These are phyloP conservation scores for Glossophaga mutica DNA, from an alignment of 2,797 vertebrate genomes.

Conservation along the genomic window DNA sequence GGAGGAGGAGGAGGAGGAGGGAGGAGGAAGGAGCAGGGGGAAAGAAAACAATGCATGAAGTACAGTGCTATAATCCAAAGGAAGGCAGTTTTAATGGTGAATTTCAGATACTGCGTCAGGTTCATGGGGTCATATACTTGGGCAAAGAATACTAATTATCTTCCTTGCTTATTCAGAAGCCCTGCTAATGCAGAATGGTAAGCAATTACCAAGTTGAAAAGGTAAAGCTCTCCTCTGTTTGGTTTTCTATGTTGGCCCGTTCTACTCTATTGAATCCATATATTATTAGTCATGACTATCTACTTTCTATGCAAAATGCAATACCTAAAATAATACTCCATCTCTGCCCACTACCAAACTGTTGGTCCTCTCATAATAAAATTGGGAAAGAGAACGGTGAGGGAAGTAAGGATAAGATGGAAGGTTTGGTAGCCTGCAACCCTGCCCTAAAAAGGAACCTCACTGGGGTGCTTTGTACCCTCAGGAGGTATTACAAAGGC, in stretches of 20 bases:
- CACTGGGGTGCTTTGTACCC: background rate
- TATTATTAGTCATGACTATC: background rate
- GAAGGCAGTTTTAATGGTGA: background rate
- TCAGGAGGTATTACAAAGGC: background rate
- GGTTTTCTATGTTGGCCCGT: background rate
- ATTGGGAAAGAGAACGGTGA: background rate
- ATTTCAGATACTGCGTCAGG: background rate
- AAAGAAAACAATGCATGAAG: background rate
- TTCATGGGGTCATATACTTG: background rate
- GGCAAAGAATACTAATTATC: background rate
- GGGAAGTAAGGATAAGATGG: background rate
- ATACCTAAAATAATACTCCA: background rate
- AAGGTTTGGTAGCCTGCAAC: background rate
- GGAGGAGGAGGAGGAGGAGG: too few species aligned
- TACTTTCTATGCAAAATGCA: background rate
- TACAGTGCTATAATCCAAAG: background rate
- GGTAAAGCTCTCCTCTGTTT: background rate
- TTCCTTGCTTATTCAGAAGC: background rate
- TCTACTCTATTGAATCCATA: background rate
- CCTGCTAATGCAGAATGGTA: background rate
- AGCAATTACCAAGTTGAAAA: background rate
- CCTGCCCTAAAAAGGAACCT: background rate
- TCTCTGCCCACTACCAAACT: background rate
- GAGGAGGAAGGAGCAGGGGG: too few species aligned
- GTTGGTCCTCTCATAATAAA: background rate